Evolutionary conservation across 2,888 invertebrate genomes (phyloP), one percentile per base, ranked within the genome.

Genomic region (Drosophila mayaguana): DNA sequence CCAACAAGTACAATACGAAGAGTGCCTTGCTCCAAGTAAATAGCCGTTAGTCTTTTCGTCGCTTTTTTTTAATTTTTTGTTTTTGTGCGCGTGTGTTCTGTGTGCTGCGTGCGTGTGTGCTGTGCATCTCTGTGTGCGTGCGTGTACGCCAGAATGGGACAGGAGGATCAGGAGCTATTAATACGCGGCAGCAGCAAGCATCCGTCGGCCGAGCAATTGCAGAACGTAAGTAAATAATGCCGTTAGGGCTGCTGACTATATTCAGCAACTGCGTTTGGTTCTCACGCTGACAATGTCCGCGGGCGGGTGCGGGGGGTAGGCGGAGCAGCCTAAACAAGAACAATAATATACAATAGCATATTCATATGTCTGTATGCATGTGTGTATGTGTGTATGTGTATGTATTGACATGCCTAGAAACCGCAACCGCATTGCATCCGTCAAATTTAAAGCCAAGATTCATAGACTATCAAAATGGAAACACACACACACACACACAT

Each of bases 111-210:
- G 20, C n/a, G 25, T 43, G 28, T 14, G 36, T 32, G 48, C 38
- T 54, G 32, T 32, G 32, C 32, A 11, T 32, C 32, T 32, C 32
- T 50, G 50, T 14, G 59, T 25, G 63, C 28, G 32, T n/a, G 11
- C 8, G 40, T 32, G 32, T 55, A 16, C 12, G 38, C 50, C 48
- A 55, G 70, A 55, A 91, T 91, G 91, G 91, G 91, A 71, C 91
- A 91, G 80, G 91, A 91, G 84, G 91, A 91, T 89, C 91, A 91
- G 77, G 91, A 91, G 77, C 75, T 91, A 60, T 68, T 91, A 62
- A 73, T 91, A 59, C 87, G 88, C 45, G 82, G 83, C 53, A 78
- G 78, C 66, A 90, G 89, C 75, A 91, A 90, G 55, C 80, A 86
- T 64, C 72, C 89, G 28, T 91, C 91, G 6, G 85, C 88, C 36